A percentile compares a stretch with the other conserved stretches of the same genome.
Conservation (phyloP, 2,113 vertebrate species). For the Okapia johnstoni region DNA sequence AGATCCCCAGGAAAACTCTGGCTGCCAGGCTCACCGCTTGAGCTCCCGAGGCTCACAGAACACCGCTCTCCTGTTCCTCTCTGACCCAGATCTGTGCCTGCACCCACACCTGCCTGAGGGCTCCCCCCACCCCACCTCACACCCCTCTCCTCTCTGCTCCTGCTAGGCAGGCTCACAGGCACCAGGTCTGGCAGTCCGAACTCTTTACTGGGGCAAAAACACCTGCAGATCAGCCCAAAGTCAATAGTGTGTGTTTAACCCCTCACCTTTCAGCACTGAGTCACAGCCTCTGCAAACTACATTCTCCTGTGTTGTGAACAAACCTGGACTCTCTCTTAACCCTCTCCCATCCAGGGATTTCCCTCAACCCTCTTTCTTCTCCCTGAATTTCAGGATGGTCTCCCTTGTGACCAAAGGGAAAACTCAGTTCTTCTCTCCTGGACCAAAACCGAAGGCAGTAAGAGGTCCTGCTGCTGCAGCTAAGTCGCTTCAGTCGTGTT, state of each 20-base stretch:
- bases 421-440: neutral
- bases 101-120: no score
- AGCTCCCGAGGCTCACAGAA: neutral
- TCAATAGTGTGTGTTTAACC: neutral
- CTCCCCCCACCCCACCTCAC: neutral
- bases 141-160: neutral
- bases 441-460: neutral
- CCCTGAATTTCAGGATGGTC: neutral
- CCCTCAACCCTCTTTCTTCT: neutral
- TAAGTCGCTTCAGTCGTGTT: no score
- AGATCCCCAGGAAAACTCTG: neutral
- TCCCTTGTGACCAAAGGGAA: neutral
- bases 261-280: neutral
- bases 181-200: neutral
- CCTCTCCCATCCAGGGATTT: neutral
- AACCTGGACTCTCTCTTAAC: neutral
- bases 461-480: neutral
- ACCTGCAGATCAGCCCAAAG: neutral
- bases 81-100: neutral
- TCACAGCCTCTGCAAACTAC: neutral
- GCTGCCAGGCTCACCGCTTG: no score
- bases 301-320: neutral
- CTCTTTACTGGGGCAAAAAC: neutral
- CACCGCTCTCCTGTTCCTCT: neutral
- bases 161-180: fast-evolving